Conservation (phyloP, 2,113 vertebrate genomes). For the Brienomyrus longianalis region DNA sequence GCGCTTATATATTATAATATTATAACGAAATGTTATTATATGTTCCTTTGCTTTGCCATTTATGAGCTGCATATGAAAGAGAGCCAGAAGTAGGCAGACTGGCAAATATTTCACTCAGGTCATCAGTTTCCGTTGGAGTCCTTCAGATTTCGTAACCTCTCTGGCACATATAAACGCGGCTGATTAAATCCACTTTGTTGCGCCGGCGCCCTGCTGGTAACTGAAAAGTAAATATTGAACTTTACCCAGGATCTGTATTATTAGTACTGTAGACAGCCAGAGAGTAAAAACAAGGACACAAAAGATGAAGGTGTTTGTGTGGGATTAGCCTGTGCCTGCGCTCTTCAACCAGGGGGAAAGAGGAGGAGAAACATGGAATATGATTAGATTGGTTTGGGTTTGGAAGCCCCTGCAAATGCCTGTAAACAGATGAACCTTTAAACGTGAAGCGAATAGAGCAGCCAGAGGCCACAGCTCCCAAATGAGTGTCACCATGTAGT, state of each 20-base stretch:
- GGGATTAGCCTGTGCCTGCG: not conserved
- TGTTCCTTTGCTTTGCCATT: not conserved
- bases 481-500: too few species aligned
- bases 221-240: slow-evolving; percentile 54
- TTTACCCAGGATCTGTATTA: slow-evolving; percentile 38
- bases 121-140: not conserved
- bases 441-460: not conserved
- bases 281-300: slow-evolving; percentile 24
- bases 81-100: not conserved
- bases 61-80: not conserved
- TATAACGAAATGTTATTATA: not conserved
- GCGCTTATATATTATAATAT: not conserved
- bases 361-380: not conserved
- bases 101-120: not conserved
- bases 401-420: not conserved
- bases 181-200: slow-evolving; percentile 19
- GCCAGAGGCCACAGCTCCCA: too few species aligned
- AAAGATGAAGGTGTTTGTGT: not conserved
- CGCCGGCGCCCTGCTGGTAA: slow-evolving; percentile 19
- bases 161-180: slow-evolving; percentile 22
- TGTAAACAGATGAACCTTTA: not conserved
- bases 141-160: slow-evolving; percentile 25
- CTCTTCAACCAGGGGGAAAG: not conserved
- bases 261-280: not conserved
- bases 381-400: not conserved